Percentiles rank a stretch among this genome's conserved stretches.
Evolutionary conservation across 1,140 invertebrate species (phyloP).

Genomic region (Sycobia sp.): DNA sequence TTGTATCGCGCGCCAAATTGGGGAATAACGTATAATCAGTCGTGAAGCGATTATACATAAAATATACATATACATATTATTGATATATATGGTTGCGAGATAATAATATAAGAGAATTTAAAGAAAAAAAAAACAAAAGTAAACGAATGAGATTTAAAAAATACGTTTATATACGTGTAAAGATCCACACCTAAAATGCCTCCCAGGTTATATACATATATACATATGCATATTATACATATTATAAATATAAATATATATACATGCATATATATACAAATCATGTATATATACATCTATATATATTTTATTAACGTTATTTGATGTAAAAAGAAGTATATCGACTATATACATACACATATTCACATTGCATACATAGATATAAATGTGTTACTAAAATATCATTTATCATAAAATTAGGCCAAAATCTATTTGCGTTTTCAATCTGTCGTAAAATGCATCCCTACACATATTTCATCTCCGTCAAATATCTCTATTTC

Average conservation of each 20-base stretch:
- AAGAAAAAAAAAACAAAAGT: slow-evolving; percentile 10
- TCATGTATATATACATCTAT: slow-evolving; percentile 32
- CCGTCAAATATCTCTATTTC: no score
- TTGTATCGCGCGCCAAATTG: slow-evolving; percentile 15
- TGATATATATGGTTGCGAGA: no score
- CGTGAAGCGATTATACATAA: slow-evolving; percentile 15
- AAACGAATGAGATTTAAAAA: slow-evolving; percentile 31
- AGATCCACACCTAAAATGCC: slow-evolving; percentile 49
- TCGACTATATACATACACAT: slow-evolving; percentile 7
- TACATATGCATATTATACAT: slow-evolving; percentile 16
- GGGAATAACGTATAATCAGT: slow-evolving; percentile 20
- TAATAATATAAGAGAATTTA: slow-evolving; percentile 11
- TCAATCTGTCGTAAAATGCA: slow-evolving; percentile 23
- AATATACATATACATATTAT: slow-evolving; percentile 28
- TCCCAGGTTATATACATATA: slow-evolving; percentile 39
- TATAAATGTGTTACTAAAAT: slow-evolving; percentile 6
- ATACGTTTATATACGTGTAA: slow-evolving; percentile 50
- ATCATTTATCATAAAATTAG: slow-evolving; percentile 21
- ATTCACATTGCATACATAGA: no score
- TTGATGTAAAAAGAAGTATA: slow-evolving; percentile 31
- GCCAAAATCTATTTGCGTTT: slow-evolving; percentile 22
- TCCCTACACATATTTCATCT: no score
- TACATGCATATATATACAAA: slow-evolving; percentile 25
- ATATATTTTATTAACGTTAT: slow-evolving; percentile 33
- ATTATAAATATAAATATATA: slow-evolving; percentile 1